Evolutionary conservation across 2,113 vertebrate species (phyloP).

Genomic region (Dolichallabes microphthalmus): DNA sequence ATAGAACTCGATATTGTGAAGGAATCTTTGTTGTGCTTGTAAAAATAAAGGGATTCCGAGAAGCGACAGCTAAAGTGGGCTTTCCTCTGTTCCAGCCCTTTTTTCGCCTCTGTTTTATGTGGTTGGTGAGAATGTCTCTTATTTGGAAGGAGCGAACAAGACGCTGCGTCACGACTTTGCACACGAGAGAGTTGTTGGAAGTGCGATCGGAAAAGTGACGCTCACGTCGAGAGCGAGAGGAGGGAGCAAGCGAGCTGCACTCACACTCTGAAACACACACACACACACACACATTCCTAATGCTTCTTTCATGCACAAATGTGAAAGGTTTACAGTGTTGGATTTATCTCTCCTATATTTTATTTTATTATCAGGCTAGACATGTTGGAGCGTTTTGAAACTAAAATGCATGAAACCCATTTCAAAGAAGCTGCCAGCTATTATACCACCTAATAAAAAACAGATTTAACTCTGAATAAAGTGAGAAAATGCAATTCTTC

Average conservation of each 20-base stretch:
- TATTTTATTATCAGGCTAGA: neutral
- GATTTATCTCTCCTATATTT: conserved; percentile 21
- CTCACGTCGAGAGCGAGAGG: conserved; percentile 58
- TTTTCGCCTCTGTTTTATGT: conserved; percentile 64
- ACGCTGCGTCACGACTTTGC: conserved; percentile 61
- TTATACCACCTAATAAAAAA: conserved; percentile 33
- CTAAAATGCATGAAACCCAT: conserved; percentile 7
- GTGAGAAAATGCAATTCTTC: neutral
- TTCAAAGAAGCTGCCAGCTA: neutral
- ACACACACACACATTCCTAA: conserved; percentile 6
- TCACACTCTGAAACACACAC: conserved; percentile 10
- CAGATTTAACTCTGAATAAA: neutral
- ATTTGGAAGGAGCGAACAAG: conserved; percentile 55
- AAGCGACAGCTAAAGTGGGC: conserved; percentile 57
- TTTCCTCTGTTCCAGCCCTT: conserved; percentile 59
- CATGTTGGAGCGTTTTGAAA: conserved; percentile 6
- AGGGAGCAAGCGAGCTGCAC: conserved; percentile 22
- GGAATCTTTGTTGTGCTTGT: conserved; percentile 69
- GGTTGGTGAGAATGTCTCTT: conserved; percentile 65
- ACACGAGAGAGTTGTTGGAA: conserved; percentile 64
- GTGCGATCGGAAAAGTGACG: conserved; percentile 61
- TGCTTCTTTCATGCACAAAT: conserved; percentile 7
- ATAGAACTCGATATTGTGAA: conserved; percentile 69
- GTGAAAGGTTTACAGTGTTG: neutral
- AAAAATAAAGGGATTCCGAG: conserved; percentile 73